These are phyloP conservation scores for Drosophila takahashii DNA, from an alignment of 1,140 invertebrate species.

Conservation along the genomic window DNA sequence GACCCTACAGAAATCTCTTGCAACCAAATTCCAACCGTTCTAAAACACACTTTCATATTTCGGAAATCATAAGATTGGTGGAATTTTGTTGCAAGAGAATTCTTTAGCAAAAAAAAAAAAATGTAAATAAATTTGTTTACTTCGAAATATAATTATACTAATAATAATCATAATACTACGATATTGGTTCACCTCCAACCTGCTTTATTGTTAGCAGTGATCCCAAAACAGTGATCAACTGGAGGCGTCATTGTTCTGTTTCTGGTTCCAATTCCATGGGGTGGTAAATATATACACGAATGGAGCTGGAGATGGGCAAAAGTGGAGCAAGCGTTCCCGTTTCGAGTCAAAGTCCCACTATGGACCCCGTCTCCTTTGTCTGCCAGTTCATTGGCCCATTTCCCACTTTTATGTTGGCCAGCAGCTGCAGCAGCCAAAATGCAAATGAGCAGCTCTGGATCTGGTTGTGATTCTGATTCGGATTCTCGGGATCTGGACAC, in stretches of 20 bases:
- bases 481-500: constrained; percentile 21
- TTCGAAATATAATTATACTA: too few species aligned
- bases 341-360: constrained; percentile 24
- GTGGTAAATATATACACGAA: not conserved
- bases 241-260: not conserved
- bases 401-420: constrained; percentile 35
- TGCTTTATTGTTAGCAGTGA: not conserved
- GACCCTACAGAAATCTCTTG: not conserved
- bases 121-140: too few species aligned
- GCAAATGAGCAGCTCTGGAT: constrained; percentile 60
- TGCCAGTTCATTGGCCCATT: constrained; percentile 47
- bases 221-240: constrained; percentile 15
- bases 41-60: too few species aligned
- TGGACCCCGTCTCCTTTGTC: constrained; percentile 28
- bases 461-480: constrained; percentile 4
- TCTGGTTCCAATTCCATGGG: not conserved
- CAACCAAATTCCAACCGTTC: too few species aligned
- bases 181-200: not conserved
- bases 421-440: constrained; percentile 42
- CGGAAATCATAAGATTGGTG: too few species aligned
- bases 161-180: too few species aligned
- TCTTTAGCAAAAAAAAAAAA: too few species aligned
- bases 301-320: constrained; percentile 3
- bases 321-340: constrained; percentile 24
- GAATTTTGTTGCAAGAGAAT: too few species aligned